A percentile compares a stretch with the other conserved stretches of the same genome.
Evolutionary conservation across 2,888 invertebrate genomes (phyloP).

Genomic region (Taphrorychus bicolor): DNA sequence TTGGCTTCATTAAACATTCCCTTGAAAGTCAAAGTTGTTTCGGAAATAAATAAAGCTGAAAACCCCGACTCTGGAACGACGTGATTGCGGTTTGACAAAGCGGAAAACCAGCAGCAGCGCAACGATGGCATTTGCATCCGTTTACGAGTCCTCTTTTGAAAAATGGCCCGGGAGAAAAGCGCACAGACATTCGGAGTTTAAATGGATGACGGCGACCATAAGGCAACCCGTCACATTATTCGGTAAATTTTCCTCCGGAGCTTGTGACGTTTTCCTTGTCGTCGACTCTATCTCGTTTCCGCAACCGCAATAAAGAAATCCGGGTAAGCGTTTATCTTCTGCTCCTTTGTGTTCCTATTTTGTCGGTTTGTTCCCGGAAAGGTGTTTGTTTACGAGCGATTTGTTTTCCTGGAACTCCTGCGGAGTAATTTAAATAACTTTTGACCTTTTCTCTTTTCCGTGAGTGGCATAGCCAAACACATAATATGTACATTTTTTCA

Average conservation of each 20-base stretch:
- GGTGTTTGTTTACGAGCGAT: slow-evolving; percentile 4
- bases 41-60: neutral
- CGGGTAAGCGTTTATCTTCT: slow-evolving; percentile 11
- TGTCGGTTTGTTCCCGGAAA: slow-evolving; percentile 5
- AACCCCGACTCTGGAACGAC: neutral
- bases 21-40: neutral
- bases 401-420: too few species aligned
- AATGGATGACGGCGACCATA: slow-evolving; percentile 45
- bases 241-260: slow-evolving; percentile 44
- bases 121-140: slow-evolving; percentile 8
- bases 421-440: too few species aligned
- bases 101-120: neutral
- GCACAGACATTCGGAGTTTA: slow-evolving; percentile 19
- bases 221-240: slow-evolving; percentile 47
- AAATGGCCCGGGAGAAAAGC: slow-evolving; percentile 13
- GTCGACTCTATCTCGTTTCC: slow-evolving; percentile 13
- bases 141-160: slow-evolving; percentile 10
- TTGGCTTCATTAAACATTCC: neutral
- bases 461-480: too few species aligned
- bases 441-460: too few species aligned
- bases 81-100: slow-evolving; percentile 7
- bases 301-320: slow-evolving; percentile 6
- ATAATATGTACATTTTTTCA: too few species aligned
- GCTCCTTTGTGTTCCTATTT: slow-evolving; percentile 4
- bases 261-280: slow-evolving; percentile 1